Conservation (phyloP, 1,140 invertebrate genomes). For the Cherax quadricarinatus region DNA sequence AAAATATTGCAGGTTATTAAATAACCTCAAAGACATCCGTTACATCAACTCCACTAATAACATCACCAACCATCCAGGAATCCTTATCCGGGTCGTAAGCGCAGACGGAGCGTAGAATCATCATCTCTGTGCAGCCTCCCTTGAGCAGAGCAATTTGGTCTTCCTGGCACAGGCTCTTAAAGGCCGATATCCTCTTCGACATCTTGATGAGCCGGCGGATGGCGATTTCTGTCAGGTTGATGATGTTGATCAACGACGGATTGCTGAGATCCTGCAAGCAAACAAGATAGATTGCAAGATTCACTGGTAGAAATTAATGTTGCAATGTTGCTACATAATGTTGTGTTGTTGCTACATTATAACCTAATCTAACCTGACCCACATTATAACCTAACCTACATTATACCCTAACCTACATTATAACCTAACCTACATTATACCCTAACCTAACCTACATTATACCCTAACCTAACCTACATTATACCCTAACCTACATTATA, state of each 20-base stretch:
- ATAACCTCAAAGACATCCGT: no score
- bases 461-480: no score
- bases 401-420: no score
- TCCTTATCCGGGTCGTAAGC: slow-evolving; percentile 90
- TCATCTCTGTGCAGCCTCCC: slow-evolving; percentile 93
- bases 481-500: no score
- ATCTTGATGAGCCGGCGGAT: slow-evolving; percentile 93
- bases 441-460: no score
- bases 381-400: no score
- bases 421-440: no score
- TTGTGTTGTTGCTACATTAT: no score
- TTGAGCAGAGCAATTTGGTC: slow-evolving; percentile 94
- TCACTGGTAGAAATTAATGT: no score
- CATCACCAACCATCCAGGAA: slow-evolving; percentile 85
- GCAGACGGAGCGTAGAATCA: slow-evolving; percentile 92
- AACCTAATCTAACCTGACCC: no score
- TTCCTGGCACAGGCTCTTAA: slow-evolving; percentile 93
- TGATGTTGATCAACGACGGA: slow-evolving; percentile 87
- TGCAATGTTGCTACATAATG: no score
- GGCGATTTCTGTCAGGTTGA: slow-evolving; percentile 93
- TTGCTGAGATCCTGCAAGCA: slow-evolving; percentile 76
- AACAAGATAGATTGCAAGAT: neutral
- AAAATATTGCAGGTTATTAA: no score
- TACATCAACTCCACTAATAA: neutral
- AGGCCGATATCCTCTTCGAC: slow-evolving; percentile 92